Base-by-base conservation (phyloP, 2,797 vertebrate genomes). In the Tokudaia muenninki region DNA sequence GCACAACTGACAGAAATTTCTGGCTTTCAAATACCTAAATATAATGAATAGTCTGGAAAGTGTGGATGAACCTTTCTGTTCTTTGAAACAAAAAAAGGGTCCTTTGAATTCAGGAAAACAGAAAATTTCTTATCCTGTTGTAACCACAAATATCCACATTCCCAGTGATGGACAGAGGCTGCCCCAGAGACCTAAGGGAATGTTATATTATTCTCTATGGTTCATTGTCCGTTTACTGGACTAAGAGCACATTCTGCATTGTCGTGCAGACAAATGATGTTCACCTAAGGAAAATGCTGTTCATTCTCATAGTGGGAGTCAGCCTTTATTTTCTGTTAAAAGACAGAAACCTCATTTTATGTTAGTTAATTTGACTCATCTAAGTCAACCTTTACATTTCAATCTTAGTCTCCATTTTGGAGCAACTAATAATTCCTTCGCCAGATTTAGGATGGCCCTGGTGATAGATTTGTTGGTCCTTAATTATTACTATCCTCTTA, bases 31-130 rank as follows among this genome's bases (percentile, higher is more conserved):
- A 96, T 57, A 41, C 12, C 12, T 3, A 79, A 47, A 90, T 12
- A 24, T 61, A 95, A 96, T 90, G 96, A 97, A 88, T 89, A 82
- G 78, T 8, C 31, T n/a, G 34, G 14, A 41, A 93, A 92, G 16
- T 81, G 80, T 90, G 91, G 80, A 52, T 86, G 59, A 82, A 96
- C 6, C 0, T n/a, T 96, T 87, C 74, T 81, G 41, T 81, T 95
- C 57, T 77, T 70, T 1, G 63, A 90, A 97, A 94, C 84, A 52
- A n/a, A 67, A 67, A 94, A 94, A 50, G 74, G 16, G 6, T 2
- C 22, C 29, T 95, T 96, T 81, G 84, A 90, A 74, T 94, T 91
- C 77, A 89, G 37, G 26, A 92, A 93, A 81, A 65, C 21, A 96
- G 77, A 52, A n/a, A 87, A 6, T 63, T 47, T 67, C 44, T 90